phyloP scores from a whole-genome alignment of 2,113 vertebrate species.

The Coturnix japonica region DNA sequence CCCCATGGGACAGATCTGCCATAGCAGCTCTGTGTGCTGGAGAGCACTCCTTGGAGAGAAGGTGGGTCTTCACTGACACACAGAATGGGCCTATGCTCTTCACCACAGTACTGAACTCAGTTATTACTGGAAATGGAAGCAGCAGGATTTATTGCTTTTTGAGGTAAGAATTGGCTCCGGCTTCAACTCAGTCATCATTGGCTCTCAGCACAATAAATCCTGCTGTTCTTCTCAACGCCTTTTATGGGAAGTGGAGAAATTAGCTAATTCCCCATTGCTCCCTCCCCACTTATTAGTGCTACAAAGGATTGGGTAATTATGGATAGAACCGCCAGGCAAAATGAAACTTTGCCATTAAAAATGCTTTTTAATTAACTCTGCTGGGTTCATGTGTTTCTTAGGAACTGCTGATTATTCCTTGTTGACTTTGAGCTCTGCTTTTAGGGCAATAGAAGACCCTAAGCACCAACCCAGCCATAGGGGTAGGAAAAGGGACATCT shows the following conservation, averaged over 20 bases:
- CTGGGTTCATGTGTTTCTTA: neutral
- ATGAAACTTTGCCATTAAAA: slow-evolving; percentile 12
- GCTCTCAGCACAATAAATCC: neutral
- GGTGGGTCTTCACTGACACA: neutral
- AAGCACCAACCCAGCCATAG: neutral
- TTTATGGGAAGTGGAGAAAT: neutral
- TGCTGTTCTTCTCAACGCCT: neutral
- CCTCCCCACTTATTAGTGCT: slow-evolving; percentile 21
- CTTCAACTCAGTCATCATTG: neutral
- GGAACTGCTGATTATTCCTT: neutral
- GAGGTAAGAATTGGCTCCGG: neutral
- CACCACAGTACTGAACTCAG: neutral
- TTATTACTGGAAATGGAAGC: neutral
- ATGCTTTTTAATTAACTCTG: slow-evolving; percentile 26
- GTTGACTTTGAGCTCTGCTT: neutral
- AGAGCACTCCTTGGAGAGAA: neutral
- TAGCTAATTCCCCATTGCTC: neutral
- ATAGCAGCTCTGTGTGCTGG: neutral
- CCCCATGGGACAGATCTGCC: neutral
- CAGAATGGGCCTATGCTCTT: neutral
- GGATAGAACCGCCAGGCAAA: slow-evolving; percentile 20
- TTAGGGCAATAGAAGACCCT: neutral
- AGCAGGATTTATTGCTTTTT: neutral
- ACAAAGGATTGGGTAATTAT: slow-evolving; percentile 9
- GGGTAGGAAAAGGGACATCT: neutral